Conservation (phyloP, 2,888 invertebrate genomes). For the Doris montereyensis region DNA sequence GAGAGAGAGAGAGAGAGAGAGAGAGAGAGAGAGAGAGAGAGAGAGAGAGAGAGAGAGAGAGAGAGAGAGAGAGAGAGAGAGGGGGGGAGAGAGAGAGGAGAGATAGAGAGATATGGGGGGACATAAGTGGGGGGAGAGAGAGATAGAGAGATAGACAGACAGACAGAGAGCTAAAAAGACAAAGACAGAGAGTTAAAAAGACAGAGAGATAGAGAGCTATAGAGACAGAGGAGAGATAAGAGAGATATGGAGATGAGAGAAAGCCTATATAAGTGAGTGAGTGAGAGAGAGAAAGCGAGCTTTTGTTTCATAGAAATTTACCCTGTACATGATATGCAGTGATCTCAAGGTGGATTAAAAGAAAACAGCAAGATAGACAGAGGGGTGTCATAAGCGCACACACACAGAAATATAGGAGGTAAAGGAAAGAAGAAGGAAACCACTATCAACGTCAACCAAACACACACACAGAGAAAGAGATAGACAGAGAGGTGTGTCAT, state of each 20-base stretch:
- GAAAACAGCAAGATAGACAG: too few relatives aligned
- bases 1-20: not conserved
- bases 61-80: not conserved
- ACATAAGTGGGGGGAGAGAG: not conserved
- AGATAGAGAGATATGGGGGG: not conserved
- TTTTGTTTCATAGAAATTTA: too few relatives aligned
- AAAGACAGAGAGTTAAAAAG: not conserved
- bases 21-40: not conserved
- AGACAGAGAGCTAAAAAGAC: not conserved
- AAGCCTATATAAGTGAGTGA: not conserved
- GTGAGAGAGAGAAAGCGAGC: not conserved
- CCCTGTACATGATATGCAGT: too few relatives aligned
- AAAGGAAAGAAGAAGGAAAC: not conserved
- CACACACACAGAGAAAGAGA: not conserved
- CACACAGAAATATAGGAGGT: not conserved
- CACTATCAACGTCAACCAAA: not conserved
- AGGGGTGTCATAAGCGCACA: not conserved
- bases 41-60: not conserved
- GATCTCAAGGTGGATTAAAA: too few relatives aligned
- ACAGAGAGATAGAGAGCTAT: not conserved
- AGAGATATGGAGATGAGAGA: not conserved
- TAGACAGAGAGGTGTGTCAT: not conserved
- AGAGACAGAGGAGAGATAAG: conserved; percentile 1
- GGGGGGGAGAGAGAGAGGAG: not conserved
- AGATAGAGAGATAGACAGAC: not conserved